Conservation (phyloP, 2,113 vertebrate genomes). For the Oryzias curvinotus region DNA sequence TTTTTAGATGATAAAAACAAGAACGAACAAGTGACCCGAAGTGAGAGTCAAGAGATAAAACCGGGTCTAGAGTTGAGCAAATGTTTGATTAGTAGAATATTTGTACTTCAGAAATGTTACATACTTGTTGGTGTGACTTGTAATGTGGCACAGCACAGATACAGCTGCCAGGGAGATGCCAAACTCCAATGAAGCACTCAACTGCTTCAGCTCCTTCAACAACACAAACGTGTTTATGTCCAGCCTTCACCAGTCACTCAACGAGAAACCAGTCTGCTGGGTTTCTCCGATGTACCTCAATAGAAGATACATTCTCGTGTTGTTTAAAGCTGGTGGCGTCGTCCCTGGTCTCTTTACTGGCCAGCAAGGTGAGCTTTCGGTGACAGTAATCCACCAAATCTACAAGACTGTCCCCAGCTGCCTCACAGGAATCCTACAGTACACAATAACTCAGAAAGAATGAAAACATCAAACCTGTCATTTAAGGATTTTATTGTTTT, state of each 20-base stretch:
- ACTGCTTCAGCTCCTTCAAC: conserved; percentile 84
- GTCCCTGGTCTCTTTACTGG: conserved; percentile 56
- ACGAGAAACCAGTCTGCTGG: too few relatives aligned
- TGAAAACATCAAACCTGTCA: not conserved
- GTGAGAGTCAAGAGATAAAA: too few relatives aligned
- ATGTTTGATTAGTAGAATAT: too few relatives aligned
- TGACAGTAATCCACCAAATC: conserved; percentile 96
- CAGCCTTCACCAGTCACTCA: too few relatives aligned
- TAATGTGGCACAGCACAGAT: conserved; percentile 90
- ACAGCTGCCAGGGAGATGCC: conserved; percentile 90
- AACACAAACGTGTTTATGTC: not conserved
- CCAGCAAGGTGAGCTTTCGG: conserved; percentile 87
- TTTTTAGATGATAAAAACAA: too few relatives aligned
- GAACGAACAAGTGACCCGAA: too few relatives aligned
- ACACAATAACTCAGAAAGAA: not conserved
- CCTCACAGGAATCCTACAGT: conserved; percentile 88
- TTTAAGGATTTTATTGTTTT: not conserved
- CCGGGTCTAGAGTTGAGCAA: too few relatives aligned
- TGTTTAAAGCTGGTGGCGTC: conserved; percentile 4
- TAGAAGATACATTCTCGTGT: conserved; percentile 48
- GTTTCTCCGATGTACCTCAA: conserved; percentile 60
- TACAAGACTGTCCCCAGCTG: conserved; percentile 84
- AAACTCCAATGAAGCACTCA: conserved; percentile 85
- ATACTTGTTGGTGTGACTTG: conserved; percentile 87
- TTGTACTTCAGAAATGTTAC: too few relatives aligned